Evolutionary conservation across 2,113 vertebrate genomes (phyloP), one percentile per base, ranked within the genome.

Genomic region (Onychorhynchus coronatus): DNA sequence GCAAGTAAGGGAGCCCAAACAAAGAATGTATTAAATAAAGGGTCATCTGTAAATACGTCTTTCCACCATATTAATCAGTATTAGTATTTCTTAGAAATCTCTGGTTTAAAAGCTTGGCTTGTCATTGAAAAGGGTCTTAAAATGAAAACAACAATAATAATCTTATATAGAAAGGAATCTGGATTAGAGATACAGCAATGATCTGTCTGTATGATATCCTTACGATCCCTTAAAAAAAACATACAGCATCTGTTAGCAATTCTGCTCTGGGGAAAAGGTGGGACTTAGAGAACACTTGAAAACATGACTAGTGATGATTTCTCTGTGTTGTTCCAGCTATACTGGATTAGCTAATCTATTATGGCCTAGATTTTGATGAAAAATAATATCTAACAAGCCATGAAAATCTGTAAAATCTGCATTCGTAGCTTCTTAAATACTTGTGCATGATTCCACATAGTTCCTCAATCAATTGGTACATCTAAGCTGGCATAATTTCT

Each of bases 41-140:
- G 95, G 93, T 97, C 62, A 81, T 76, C 86, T 93, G 31, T 89
- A 97, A 97, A 95, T 88, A 85, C 49, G 83, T 93, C 80, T 75
- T 91, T 82, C 61, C 52, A 62, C 67, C 72, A 41, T 91, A 97
- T 97, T 97, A 98, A 97, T 98, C 95, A 91, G 72, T 56, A 84
- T 91, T 96, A 93, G 53, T 73, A 46, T 96, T 98, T 98, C 97
- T 96, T 90, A 92, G 97, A 98, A 98, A 89, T 23, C 81, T 93
- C 62, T 70, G 80, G 61, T 88, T 97, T 66, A 93, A 97, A 86
- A 97, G 93, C 83, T 96, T 96, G 75, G 71, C 55, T 97, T 97
- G 92, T 96, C 95, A 95, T 88, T 58, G 95, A 96, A 98, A 98
- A 96, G 50, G 37, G 63, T 94, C 93, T 98, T 98, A 95, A 97